A percentile compares a stretch with the other conserved stretches of the same genome.
phyloP scores from a whole-genome alignment of 1,140 invertebrate genomes.

The Calephelis virginiensis region DNA sequence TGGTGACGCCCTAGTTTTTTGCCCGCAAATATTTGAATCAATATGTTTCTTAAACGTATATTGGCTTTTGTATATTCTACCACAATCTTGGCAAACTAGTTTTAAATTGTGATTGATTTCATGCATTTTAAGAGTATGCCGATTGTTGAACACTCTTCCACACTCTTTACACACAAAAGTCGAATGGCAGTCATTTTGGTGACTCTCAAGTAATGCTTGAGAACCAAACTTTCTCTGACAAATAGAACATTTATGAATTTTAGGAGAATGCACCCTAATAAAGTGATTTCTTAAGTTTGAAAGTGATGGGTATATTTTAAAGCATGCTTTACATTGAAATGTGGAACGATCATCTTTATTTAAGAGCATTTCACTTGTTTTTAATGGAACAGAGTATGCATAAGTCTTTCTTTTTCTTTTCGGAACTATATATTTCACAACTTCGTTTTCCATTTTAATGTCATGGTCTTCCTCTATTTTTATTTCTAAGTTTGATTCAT shows the following conservation, averaged over 20 bases:
- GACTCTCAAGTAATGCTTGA: constrained; percentile 42
- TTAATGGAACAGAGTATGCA: constrained; percentile 30
- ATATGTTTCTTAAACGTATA: constrained; percentile 60
- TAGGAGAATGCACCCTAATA: constrained; percentile 62
- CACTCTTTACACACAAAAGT: constrained; percentile 54
- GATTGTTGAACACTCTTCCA: constrained; percentile 57
- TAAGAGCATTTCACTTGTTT: constrained; percentile 48
- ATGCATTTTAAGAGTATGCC: constrained; percentile 59
- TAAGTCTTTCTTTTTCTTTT: constrained; percentile 32
- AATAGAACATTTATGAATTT: constrained; percentile 47
- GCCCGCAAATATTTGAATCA: constrained; percentile 56
- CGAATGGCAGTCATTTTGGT: constrained; percentile 52
- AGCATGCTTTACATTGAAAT: constrained; percentile 52
- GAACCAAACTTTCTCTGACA: constrained; percentile 58
- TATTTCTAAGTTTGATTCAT: neutral
- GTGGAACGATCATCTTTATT: constrained; percentile 41
- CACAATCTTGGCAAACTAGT: constrained; percentile 56
- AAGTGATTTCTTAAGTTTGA: constrained; percentile 55
- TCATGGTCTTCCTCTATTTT: neutral
- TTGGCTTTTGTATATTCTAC: constrained; percentile 59
- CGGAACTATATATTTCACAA: constrained; percentile 13
- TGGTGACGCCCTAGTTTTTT: constrained; percentile 46
- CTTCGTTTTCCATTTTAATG: constrained; percentile 1
- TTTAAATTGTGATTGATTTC: constrained; percentile 49
- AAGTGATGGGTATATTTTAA: constrained; percentile 43